These are phyloP conservation scores for Drosophila sechellia DNA, from an alignment of 1,140 invertebrate genomes.

Conservation along the genomic window DNA sequence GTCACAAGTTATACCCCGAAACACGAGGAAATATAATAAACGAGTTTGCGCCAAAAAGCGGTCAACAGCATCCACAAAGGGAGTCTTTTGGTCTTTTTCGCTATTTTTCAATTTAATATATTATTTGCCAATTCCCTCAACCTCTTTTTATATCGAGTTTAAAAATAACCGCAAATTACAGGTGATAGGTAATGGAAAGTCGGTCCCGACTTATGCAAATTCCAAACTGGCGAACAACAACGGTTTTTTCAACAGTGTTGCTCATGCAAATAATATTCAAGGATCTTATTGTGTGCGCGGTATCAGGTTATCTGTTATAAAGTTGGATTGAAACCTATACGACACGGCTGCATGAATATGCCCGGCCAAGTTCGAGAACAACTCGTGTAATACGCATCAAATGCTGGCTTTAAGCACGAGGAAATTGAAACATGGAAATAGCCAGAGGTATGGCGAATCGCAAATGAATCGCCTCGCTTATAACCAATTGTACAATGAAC, in stretches of 20 bases:
- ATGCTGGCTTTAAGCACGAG: conserved; percentile 35
- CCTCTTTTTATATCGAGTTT: no score
- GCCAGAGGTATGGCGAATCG: conserved; percentile 36
- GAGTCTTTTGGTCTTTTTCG: no score
- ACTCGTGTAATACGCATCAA: conserved; percentile 32
- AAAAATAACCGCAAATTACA: no score
- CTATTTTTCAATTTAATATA: no score
- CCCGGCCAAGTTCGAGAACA: not conserved
- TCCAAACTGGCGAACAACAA: conserved; percentile 48
- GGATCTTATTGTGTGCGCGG: conserved; percentile 22
- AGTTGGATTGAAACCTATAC: conserved; percentile 39
- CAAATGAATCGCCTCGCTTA: conserved; percentile 67
- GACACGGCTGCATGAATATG: conserved; percentile 12
- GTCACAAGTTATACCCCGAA: conserved; percentile 18
- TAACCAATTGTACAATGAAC: conserved; percentile 80
- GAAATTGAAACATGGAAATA: conserved; percentile 34
- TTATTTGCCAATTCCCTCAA: no score
- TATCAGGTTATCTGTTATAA: conserved; percentile 31
- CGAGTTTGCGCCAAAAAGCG: conserved; percentile 32
- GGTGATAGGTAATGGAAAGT: conserved; percentile 40
- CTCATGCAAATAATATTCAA: conserved; percentile 13
- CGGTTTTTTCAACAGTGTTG: not conserved
- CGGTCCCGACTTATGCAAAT: conserved; percentile 68
- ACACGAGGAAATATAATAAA: conserved; percentile 63
- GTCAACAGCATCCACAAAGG: conserved; percentile 19